A percentile compares a stretch with the other conserved stretches of the same genome.
phyloP scores from a whole-genome alignment of 2,888 invertebrate genomes.

The Seira ritae region DNA sequence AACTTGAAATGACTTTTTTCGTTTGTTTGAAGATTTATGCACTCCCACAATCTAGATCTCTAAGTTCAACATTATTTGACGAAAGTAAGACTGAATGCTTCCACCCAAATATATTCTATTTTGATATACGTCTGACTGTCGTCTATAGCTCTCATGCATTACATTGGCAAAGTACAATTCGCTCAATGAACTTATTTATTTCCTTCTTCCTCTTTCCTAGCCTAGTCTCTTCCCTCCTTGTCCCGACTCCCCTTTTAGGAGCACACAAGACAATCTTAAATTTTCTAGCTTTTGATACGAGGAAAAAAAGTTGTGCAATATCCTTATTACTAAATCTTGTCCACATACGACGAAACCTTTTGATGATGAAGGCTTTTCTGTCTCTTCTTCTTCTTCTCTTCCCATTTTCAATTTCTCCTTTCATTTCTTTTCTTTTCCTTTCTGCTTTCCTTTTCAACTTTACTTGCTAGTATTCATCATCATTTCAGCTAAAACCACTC shows the following conservation, averaged over 20 bases:
- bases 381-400: constrained; percentile 56
- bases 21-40: too few species aligned
- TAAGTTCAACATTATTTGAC: too few species aligned
- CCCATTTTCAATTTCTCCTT: constrained; percentile 19
- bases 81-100: too few species aligned
- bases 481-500: constrained; percentile 6
- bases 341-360: constrained; percentile 52
- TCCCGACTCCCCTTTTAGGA: constrained; percentile 29
- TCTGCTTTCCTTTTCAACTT: constrained; percentile 17
- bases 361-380: constrained; percentile 23
- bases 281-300: constrained; percentile 44
- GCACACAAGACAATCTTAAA: constrained; percentile 21
- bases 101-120: too few species aligned
- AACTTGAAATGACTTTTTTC: too few species aligned
- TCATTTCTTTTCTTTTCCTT: constrained; percentile 39
- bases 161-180: too few species aligned
- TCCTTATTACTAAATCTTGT: constrained; percentile 69
- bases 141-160: too few species aligned
- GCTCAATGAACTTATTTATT: constrained; percentile 33
- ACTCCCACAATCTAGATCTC: too few species aligned
- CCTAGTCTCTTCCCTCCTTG: constrained; percentile 44
- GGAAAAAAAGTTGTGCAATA: constrained; percentile 58
- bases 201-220: constrained; percentile 39
- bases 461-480: constrained; percentile 1
- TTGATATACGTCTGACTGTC: too few species aligned